Evolutionary conservation across 2,888 invertebrate genomes (phyloP).

Genomic region (Lysandra coridon): DNA sequence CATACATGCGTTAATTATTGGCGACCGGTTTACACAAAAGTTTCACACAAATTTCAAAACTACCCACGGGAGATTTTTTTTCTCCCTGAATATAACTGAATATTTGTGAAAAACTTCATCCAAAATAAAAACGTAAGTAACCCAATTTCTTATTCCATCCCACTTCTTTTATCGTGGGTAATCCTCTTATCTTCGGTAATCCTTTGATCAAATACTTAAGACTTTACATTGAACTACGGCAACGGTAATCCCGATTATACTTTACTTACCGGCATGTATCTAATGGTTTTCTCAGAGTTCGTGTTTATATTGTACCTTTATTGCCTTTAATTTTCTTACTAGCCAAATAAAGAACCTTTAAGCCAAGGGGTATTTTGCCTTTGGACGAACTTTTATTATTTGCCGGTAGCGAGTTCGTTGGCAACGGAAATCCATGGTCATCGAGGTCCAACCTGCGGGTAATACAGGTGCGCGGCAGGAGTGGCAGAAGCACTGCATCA

Average conservation of each 20-base stretch:
- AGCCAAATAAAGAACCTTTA: constrained; percentile 18
- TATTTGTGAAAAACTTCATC: not conserved
- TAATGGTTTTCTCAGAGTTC: not conserved
- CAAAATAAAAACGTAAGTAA: not conserved
- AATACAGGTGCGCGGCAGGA: constrained; percentile 92
- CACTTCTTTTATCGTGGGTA: constrained; percentile 34
- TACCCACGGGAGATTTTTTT: not conserved
- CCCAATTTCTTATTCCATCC: constrained; percentile 34
- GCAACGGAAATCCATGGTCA: constrained; percentile 38
- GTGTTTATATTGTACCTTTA: not conserved
- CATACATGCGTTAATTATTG: not conserved
- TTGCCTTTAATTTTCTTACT: constrained; percentile 32
- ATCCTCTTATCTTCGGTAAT: not conserved
- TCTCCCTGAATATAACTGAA: not conserved
- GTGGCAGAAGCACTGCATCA: constrained; percentile 96
- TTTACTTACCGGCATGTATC: not conserved
- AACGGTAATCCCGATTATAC: not conserved
- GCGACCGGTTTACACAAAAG: not conserved
- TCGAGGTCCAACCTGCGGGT: constrained; percentile 84
- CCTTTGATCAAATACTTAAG: not conserved
- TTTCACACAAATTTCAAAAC: not conserved
- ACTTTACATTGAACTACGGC: not conserved
- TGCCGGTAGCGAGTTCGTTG: constrained; percentile 47
- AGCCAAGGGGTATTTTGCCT: constrained; percentile 57
- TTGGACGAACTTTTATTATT: constrained; percentile 54